Conservation (phyloP, 2,797 vertebrate species). For the Myioborus melanocephalus region DNA sequence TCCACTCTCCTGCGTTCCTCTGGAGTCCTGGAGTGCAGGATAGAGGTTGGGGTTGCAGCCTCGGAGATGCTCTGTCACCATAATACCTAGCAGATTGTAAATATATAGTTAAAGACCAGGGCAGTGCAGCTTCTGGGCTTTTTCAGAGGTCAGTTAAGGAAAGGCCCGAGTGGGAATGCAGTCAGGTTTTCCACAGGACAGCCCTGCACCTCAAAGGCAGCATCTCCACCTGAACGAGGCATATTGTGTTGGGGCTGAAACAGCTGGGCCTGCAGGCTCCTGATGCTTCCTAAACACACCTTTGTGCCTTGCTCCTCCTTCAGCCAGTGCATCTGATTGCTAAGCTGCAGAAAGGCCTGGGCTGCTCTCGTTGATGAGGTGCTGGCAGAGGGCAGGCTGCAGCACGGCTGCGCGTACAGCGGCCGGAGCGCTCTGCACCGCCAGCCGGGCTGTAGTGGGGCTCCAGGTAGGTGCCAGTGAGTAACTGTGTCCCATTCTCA, state of each 20-base stretch:
- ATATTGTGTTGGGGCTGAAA: not conserved
- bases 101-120: not conserved
- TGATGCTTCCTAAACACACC: not conserved
- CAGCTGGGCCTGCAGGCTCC: not conserved
- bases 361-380: rapidly evolving
- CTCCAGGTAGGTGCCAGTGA: not conserved
- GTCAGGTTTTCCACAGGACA: not conserved
- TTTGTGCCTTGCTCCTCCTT: not conserved
- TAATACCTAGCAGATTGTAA: not conserved
- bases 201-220: rapidly evolving
- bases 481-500: not conserved
- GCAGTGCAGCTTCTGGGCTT: not conserved
- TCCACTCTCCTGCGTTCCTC: not conserved
- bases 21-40: rapidly evolving
- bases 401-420: rapidly evolving
- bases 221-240: rapidly evolving
- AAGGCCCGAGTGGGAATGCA: not conserved
- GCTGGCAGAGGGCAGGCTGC: not conserved
- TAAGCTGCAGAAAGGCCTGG: rapidly evolving
- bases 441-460: not conserved
- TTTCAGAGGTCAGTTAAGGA: not conserved
- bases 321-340: not conserved
- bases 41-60: not conserved
- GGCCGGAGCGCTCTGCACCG: not conserved
- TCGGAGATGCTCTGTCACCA: not conserved